Evolutionary conservation across 2,888 invertebrate species (phyloP), one percentile per base, ranked within the genome.

Genomic region (Lithosia quadra): DNA sequence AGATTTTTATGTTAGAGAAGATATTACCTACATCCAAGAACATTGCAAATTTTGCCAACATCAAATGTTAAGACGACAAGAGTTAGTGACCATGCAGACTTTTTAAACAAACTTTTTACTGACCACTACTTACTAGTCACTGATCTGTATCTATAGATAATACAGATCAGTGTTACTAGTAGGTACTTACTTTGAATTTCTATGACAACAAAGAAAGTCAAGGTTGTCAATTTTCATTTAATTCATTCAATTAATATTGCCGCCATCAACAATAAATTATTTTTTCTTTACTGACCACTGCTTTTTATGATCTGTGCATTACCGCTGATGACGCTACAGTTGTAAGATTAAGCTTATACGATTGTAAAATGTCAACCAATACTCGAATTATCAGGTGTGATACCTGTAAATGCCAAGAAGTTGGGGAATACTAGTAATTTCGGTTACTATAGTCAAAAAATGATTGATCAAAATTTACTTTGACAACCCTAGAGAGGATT

Each of bases 401-500:
- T 13, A 13, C 13, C 1, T 13, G 1, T 1, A 13, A 13, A 2
- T 4, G 2, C 39, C 3, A 18, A 18, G 18, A 7, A 8, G 43
- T 43, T 18, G 43, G 7, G 43, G 3, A 18, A 13, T 11, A 36
- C 3, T 2, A 36, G 36, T 36, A 43, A 43, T 43, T 18, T 18
- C 5, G 7, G 1, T 43, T 39, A 39, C 39, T 15, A 39, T 2
- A 0, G 13, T 10, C 11, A 10, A 11, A 36, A 2, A 39, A 15
- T 0, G 2, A 15, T 15, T 8, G 5, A 5, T 43, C 18, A 7
- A 49, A 49, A 24, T 39, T 13, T 22, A 24, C 68, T 55, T 61
- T 63, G 75, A 72, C 76, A 81, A 61, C 77, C 75, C 76, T 76
- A 77, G 77, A 78, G 77, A 82, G 73, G 67, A 68, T 58, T 68